Evolutionary conservation across 2,888 invertebrate genomes (phyloP), one percentile per base, ranked within the genome.

Genomic region (Odontothrips loti): DNA sequence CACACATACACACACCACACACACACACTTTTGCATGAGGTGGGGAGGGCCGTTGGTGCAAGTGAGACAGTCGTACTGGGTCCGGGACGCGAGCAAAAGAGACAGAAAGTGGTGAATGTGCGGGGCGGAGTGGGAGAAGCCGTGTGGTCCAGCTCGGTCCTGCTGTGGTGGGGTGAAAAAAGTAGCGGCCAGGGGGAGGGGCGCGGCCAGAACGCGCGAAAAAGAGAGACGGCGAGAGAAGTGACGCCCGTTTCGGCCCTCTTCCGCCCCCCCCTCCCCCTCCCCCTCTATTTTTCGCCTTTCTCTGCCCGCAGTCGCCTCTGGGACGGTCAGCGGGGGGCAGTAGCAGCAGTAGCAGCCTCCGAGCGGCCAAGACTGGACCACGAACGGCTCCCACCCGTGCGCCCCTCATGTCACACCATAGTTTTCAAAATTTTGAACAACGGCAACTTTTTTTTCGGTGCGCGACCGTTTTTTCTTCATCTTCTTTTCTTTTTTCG

Each of bases 131-230:
- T 43, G 34, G 34, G 34, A 43, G 34, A 43, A 43, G 34, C 34
- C 34, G 34, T 43, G 34, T 43, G 34, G 34, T 43, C 34, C 34
- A n/a, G n/a, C n/a, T n/a, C n/a, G 34, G 34, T 43, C 34, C 34
- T 43, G 34, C 34, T 12, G 68, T 75, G 68, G 68, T 75, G 68
- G 68, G 68, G 27, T 27, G 27, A 75, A 75, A 75, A 75, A 75
- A 75, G 68, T 75, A 12, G 27, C 68, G 68, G 27, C n/a, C 68
- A 43, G 34, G 34, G 34, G 27, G 68, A 75, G 68, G 68, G 68
- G 23, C 34, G 34, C 34, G 34, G 34, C 34, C 27, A 75, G 68
- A 23, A 27, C 12, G 27, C n/a, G 68, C 23, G 68, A 75, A 75
- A 75, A 75, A 75, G 68, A 27, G 12, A 12, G 68, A 27, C 68